These are phyloP conservation scores for Psilanteris sp. DNA, from an alignment of 1,140 invertebrate species.

Conservation along the genomic window DNA sequence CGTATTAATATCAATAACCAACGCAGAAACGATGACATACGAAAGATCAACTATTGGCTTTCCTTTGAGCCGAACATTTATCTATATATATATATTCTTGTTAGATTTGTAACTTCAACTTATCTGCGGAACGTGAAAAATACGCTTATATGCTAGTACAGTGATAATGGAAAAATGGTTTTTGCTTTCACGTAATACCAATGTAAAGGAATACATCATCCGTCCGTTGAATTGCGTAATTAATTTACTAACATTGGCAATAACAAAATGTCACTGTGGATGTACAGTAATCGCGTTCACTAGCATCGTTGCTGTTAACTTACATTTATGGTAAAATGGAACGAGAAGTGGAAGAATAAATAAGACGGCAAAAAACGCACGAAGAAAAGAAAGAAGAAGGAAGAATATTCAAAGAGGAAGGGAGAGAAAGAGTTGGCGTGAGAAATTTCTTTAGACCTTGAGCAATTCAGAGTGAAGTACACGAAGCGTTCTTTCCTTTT, in stretches of 20 bases:
- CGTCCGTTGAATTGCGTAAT: slow-evolving; percentile 42
- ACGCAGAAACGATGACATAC: too few species aligned
- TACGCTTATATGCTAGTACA: too few species aligned
- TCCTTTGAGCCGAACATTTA: too few species aligned
- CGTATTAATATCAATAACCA: too few species aligned
- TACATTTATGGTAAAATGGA: slow-evolving; percentile 58
- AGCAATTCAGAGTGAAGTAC: slow-evolving; percentile 54
- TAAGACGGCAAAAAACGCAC: slow-evolving; percentile 37
- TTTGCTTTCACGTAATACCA: too few species aligned
- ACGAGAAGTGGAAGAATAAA: slow-evolving; percentile 59
- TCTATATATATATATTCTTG: too few species aligned
- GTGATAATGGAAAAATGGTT: too few species aligned
- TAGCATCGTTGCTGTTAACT: slow-evolving; percentile 41
- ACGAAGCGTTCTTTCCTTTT: slow-evolving; percentile 46
- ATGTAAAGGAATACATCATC: slow-evolving; percentile 33
- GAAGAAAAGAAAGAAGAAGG: slow-evolving; percentile 49
- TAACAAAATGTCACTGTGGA: slow-evolving; percentile 54
- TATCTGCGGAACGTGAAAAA: too few species aligned
- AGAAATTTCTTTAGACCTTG: slow-evolving; percentile 70
- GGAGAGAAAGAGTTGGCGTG: slow-evolving; percentile 65
- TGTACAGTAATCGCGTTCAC: slow-evolving; percentile 43
- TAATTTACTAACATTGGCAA: slow-evolving; percentile 38
- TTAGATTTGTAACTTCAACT: too few species aligned
- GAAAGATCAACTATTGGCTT: too few species aligned
- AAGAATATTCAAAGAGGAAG: slow-evolving; percentile 43